Evolutionary conservation across 1,140 invertebrate species (phyloP).

Genomic region (Neotoxoptera formosana): DNA sequence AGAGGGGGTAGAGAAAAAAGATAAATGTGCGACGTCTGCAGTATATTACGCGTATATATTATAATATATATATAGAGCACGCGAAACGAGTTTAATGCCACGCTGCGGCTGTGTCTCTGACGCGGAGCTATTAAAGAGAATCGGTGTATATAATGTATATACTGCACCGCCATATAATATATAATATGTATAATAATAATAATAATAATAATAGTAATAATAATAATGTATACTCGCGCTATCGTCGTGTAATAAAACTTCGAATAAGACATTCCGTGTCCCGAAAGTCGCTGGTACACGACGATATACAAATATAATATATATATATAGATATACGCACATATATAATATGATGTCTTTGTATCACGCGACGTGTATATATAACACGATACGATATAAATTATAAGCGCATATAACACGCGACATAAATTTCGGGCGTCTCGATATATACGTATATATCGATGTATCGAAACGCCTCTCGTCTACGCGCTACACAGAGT

Average conservation of each 20-base stretch:
- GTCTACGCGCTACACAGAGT: background rate
- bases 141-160: constrained; percentile 22
- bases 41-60: background rate
- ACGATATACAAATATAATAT: background rate
- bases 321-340: no score
- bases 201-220: no score
- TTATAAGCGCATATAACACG: background rate
- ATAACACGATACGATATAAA: background rate
- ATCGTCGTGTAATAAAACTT: constrained; percentile 11
- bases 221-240: background rate
- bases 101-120: background rate
- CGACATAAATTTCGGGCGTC: background rate
- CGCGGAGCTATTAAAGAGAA: constrained; percentile 37
- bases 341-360: background rate
- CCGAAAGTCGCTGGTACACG: background rate
- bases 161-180: background rate
- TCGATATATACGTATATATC: background rate
- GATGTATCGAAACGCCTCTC: background rate
- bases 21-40: constrained; percentile 5
- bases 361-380: background rate
- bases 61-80: background rate
- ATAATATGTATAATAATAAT: background rate
- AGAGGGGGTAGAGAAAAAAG: background rate
- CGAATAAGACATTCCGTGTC: background rate
- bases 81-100: constrained; percentile 3